These are phyloP conservation scores for Notothenia coriiceps DNA, from an alignment of 2,113 vertebrate species.

Conservation along the genomic window DNA sequence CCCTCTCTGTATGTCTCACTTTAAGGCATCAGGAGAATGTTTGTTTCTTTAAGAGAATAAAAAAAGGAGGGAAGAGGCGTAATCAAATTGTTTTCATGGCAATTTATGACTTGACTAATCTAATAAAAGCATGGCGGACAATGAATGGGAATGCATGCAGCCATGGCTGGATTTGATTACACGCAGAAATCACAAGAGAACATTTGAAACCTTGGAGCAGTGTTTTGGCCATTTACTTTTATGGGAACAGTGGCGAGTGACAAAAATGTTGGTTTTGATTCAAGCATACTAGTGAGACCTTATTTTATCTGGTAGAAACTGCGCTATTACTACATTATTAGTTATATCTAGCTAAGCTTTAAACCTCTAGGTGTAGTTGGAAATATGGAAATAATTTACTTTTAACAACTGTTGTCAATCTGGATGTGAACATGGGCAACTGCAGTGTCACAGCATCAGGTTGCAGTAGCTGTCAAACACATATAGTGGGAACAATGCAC, in stretches of 20 bases:
- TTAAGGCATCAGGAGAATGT: slow-evolving; percentile 32
- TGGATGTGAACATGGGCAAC: not conserved
- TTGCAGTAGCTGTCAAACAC: not conserved
- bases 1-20: not conserved
- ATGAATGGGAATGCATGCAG: slow-evolving; percentile 15
- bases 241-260: slow-evolving; percentile 1
- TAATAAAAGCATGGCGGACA: slow-evolving; percentile 50
- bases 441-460: too few relatives aligned
- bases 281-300: not conserved
- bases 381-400: not conserved
- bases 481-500: not conserved
- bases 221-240: not conserved
- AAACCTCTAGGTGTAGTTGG: not conserved
- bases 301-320: not conserved
- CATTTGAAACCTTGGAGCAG: not conserved
- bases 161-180: slow-evolving; percentile 46
- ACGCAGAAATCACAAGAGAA: slow-evolving; percentile 15
- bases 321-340: not conserved
- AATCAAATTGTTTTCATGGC: slow-evolving; percentile 46
- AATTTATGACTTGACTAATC: too few relatives aligned
- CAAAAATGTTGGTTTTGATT: not conserved
- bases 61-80: slow-evolving; percentile 22
- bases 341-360: not conserved
- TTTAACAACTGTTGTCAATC: not conserved
- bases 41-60: slow-evolving; percentile 15